These are phyloP conservation scores for Tangara arthus DNA, from an alignment of 2,797 vertebrate species.

Conservation along the genomic window DNA sequence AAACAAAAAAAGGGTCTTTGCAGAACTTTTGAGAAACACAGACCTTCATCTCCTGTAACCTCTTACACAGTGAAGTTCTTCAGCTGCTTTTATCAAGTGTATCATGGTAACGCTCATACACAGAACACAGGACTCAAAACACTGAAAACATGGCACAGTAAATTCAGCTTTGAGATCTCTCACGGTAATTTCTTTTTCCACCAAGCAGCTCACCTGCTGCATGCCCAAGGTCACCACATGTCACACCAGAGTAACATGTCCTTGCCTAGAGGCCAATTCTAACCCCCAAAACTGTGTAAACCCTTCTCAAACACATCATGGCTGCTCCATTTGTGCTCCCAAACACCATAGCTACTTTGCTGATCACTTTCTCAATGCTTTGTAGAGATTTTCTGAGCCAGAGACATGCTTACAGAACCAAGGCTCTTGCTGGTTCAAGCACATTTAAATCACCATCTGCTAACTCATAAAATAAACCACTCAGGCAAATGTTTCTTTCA, in stretches of 20 bases:
- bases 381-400: not conserved
- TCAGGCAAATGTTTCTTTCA: conserved; percentile 6
- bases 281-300: not conserved
- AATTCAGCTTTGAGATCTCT: not conserved
- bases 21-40: not conserved
- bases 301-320: not conserved
- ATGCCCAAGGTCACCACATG: fast-evolving
- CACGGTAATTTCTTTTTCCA: not conserved
- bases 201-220: not conserved
- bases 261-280: not conserved
- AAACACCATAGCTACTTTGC: not conserved
- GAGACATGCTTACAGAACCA: not conserved
- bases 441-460: conserved; percentile 22
- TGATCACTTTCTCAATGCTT: not conserved
- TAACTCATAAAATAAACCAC: not conserved
- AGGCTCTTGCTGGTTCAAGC: not conserved
- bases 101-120: not conserved
- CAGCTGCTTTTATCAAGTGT: not conserved
- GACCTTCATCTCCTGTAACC: not conserved
- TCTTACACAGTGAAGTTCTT: not conserved
- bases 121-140: not conserved
- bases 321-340: not conserved
- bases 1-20: not conserved
- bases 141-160: not conserved
- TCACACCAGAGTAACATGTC: not conserved